These are phyloP conservation scores for Catamblyrhynchus diadema DNA, from an alignment of 2,797 vertebrate genomes.

Conservation along the genomic window DNA sequence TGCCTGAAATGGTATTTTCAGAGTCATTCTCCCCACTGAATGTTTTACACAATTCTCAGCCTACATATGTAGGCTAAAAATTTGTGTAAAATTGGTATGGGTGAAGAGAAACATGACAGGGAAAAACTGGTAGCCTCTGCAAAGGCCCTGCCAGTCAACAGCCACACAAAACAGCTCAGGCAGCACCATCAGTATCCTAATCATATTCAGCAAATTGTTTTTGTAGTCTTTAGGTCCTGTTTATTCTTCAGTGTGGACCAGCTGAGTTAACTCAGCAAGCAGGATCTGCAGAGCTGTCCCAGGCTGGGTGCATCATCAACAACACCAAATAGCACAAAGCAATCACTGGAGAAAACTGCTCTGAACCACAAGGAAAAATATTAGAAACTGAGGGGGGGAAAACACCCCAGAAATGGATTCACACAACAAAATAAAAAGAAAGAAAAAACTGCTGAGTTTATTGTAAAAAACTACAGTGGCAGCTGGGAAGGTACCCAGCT, in stretches of 20 bases:
- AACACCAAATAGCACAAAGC: background rate
- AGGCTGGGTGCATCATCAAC: background rate
- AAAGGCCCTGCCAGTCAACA: background rate
- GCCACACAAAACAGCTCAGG: background rate
- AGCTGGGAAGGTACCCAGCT: background rate
- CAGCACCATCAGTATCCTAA: background rate
- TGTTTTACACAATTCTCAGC: background rate
- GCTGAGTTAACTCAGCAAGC: background rate
- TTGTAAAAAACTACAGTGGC: background rate
- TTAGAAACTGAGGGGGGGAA: rapidly evolving
- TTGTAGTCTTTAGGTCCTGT: background rate
- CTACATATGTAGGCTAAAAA: too few species aligned
- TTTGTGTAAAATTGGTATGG: background rate
- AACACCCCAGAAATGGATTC: rapidly evolving
- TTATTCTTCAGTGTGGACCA: background rate
- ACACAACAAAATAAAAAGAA: background rate
- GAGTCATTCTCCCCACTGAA: background rate
- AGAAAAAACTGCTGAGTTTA: background rate
- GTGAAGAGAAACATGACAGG: background rate
- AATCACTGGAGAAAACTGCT: background rate
- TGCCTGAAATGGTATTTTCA: background rate
- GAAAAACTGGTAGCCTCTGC: background rate
- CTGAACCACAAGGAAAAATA: background rate
- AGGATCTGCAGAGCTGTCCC: background rate
- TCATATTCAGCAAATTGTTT: background rate